These are phyloP conservation scores for Musca domestica DNA, from an alignment of 1,140 invertebrate genomes.

Conservation along the genomic window DNA sequence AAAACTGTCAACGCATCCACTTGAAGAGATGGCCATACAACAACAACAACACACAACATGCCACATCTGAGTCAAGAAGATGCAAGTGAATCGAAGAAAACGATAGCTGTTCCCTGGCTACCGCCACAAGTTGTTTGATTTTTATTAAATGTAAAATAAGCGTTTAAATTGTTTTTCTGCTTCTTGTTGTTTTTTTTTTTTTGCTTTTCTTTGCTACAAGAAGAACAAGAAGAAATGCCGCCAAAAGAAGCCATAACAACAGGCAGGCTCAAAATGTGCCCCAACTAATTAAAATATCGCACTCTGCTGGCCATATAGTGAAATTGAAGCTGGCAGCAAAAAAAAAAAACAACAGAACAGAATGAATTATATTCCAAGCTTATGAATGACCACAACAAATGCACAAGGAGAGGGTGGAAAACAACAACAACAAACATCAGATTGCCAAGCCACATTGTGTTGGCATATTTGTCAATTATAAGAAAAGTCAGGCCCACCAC, in stretches of 20 bases:
- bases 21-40: not conserved
- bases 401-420: not conserved
- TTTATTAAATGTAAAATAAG: not conserved
- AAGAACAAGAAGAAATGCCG: slow-evolving; percentile 2
- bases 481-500: slow-evolving; percentile 13
- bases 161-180: not conserved
- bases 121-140: not conserved
- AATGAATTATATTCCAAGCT: not conserved
- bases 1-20: slow-evolving; percentile 7
- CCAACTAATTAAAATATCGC: slow-evolving; percentile 54
- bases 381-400: not conserved
- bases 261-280: slow-evolving; percentile 28
- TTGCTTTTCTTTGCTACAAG: no score
- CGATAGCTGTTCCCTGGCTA: no score
- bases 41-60: no score
- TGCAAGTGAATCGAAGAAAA: no score
- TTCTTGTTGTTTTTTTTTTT: not conserved
- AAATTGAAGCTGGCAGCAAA: not conserved
- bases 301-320: slow-evolving; percentile 24
- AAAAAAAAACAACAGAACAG: not conserved
- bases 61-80: no score
- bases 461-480: slow-evolving; percentile 21
- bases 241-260: not conserved
- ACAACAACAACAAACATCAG: no score
- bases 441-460: not conserved